Evolutionary conservation across 2,888 invertebrate species (phyloP).

Genomic region (Thalpophila matura): DNA sequence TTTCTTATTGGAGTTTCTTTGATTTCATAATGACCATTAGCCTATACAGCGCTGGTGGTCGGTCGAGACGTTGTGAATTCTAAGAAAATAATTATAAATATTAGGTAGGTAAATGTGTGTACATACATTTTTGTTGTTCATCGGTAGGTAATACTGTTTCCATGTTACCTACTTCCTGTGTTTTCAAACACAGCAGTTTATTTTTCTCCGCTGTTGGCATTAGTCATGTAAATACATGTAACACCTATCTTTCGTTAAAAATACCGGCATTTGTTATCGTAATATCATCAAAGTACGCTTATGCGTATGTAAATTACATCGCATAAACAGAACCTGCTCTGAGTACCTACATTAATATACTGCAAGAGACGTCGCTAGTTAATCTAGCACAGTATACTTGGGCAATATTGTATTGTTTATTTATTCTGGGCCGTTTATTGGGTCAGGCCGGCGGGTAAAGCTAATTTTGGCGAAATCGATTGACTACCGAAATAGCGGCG

Average conservation of each 20-base stretch:
- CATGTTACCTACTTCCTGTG: background rate
- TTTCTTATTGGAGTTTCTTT: slow-evolving; percentile 48
- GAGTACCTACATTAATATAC: slow-evolving; percentile 20
- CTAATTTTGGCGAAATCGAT: slow-evolving; percentile 63
- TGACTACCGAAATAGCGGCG: slow-evolving; percentile 56
- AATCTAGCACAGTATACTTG: slow-evolving; percentile 43
- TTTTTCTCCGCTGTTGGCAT: slow-evolving; percentile 24
- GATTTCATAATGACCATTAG: slow-evolving; percentile 50
- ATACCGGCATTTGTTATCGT: slow-evolving; percentile 1
- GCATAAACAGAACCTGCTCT: slow-evolving; percentile 39
- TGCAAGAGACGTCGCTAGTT: slow-evolving; percentile 23
- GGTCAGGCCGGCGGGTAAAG: slow-evolving; percentile 58
- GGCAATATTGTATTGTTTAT: slow-evolving; percentile 57
- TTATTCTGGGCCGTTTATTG: slow-evolving; percentile 60
- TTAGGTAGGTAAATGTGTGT: slow-evolving; percentile 4
- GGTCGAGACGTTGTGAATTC: slow-evolving; percentile 46
- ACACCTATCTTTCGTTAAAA: slow-evolving; percentile 12
- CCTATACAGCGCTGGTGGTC: slow-evolving; percentile 18
- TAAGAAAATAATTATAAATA: slow-evolving; percentile 29
- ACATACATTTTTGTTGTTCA: slow-evolving; percentile 1
- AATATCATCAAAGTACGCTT: slow-evolving; percentile 18
- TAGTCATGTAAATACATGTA: slow-evolving; percentile 10
- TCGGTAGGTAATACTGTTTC: slow-evolving; percentile 11
- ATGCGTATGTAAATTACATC: slow-evolving; percentile 37
- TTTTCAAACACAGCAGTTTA: slow-evolving; percentile 27